Evolutionary conservation across 2,797 vertebrate species (phyloP), one percentile per base, ranked within the genome.

Genomic region (Menidia menidia): DNA sequence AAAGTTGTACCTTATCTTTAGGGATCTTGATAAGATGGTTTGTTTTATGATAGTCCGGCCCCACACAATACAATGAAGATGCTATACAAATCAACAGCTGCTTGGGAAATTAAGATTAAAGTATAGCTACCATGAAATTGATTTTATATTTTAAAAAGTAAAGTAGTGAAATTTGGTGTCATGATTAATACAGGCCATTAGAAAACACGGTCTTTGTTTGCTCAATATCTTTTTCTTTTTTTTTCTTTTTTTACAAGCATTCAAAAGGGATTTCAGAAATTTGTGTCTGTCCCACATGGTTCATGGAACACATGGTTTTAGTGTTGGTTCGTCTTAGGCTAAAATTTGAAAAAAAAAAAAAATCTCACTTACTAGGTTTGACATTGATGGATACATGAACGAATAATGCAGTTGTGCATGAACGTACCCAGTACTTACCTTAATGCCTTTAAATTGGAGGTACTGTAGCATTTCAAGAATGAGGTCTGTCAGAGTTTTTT

Each of bases 341-440:
- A 4, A 16, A 9, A 7, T n/a, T 45, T 32, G 52, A 7, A 31
- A 16, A 8, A 6, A 16, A 8, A 6, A 60, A 59, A 44, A 35
- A 50, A 60, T 59, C 51, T 35, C 32, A 7, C 19, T 48, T 48
- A 25, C 73, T 68, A 16, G 32, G 76, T 31, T 63, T 52, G 31
- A 53, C 48, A 41, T 66, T 69, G 32, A 67, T 59, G 77, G 73
- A 75, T 65, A 60, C 47, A 35, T 64, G 32, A 74, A 78, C 33
- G 35, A 58, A 68, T 84, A 58, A 65, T 67, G 71, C 68, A 69
- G 70, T 42, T 71, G 59, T 80, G 84, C 64, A 65, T 81, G 81
- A 82, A 75, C 70, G 74, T 84, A 70, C 78, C 81, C 77, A 19
- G 72, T 63, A 66, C 59, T 81, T 71, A 60, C 61, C 73, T 74